Evolutionary conservation across 1,140 invertebrate genomes (phyloP), one percentile per base, ranked within the genome.

Genomic region (Pseudomyrmex flavicornis): DNA sequence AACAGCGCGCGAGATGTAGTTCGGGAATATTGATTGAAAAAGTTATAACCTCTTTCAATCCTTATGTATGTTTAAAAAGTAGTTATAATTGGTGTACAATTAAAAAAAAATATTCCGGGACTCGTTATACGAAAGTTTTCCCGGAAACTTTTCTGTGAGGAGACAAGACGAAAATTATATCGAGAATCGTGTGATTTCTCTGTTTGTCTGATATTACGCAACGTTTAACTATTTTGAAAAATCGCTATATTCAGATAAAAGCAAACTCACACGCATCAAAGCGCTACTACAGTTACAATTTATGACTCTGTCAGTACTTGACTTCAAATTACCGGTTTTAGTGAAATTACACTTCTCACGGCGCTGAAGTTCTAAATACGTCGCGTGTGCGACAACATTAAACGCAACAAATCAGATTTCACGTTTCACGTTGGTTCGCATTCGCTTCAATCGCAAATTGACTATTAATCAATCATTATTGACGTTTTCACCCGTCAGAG

Each of bases 161-260:
- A 26, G 1, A 7, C 13, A 26, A 61, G 58, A 17, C 20, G 59
- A 13, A 61, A 75, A 48, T 75, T 26, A 62, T 22, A 46, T n/a
- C 13, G 17, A 62, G 20, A 48, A 75, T 75, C 50, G 35, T 26
- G 44, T 74, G 48, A 75, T 50, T 15, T 35, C 58, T 74, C 44
- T 20, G 46, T 75, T 75, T 62, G 35, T 75, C 22, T 62, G 2
- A 20, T 44, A 75, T 75, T 74, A 75, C 20, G 15, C 20, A 20
- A 15, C n/a, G 9, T 61, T 61, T 61, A 3, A 2, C 44, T 54
- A 0, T 10, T 20, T 13, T 75, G 10, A 75, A 75, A 75, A 50
- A 22, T 75, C 20, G 10, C 72, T 13, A 10, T 8, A 9, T n/a
- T 50, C 12, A 1, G 15, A 22, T 75, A 17, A 62, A 62, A 50